Conservation (phyloP, 2,888 invertebrate genomes). For the Penaeus monodon region DNA sequence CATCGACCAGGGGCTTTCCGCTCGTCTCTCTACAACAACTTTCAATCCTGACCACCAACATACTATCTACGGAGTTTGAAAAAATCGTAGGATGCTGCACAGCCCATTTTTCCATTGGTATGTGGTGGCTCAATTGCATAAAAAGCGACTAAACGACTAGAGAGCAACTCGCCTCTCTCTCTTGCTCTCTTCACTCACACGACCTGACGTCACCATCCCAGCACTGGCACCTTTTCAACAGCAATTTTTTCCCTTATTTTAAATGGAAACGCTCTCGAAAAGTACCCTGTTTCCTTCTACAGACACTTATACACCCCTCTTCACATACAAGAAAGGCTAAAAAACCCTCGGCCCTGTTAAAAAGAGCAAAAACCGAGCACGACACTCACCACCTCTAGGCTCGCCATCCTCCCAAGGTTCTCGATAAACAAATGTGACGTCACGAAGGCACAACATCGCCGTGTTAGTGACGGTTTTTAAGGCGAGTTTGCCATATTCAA, state of each 20-base stretch:
- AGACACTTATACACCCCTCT: constrained; percentile 20
- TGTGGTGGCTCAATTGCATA: constrained; percentile 20
- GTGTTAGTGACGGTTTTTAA: constrained; percentile 45
- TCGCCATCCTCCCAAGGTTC: constrained; percentile 55
- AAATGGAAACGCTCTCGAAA: constrained; percentile 51
- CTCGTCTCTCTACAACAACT: constrained; percentile 7
- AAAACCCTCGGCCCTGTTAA: neutral
- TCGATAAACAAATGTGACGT: constrained; percentile 59
- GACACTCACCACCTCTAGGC: constrained; percentile 43
- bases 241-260: constrained; percentile 51
- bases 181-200: constrained; percentile 49
- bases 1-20: constrained; percentile 40
- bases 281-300: constrained; percentile 29
- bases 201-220: constrained; percentile 53
- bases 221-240: constrained; percentile 57
- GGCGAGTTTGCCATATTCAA: constrained; percentile 38
- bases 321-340: constrained; percentile 29
- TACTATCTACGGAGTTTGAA: no score
- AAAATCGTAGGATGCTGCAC: neutral
- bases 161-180: constrained; percentile 51
- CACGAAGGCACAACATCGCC: constrained; percentile 47
- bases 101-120: neutral
- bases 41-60: no score
- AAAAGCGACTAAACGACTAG: constrained; percentile 37
- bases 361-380: constrained; percentile 4